Percentiles rank a stretch among this genome's conserved stretches.
phyloP scores from a whole-genome alignment of 1,140 invertebrate genomes.

The Drosophila pruinosa region DNA sequence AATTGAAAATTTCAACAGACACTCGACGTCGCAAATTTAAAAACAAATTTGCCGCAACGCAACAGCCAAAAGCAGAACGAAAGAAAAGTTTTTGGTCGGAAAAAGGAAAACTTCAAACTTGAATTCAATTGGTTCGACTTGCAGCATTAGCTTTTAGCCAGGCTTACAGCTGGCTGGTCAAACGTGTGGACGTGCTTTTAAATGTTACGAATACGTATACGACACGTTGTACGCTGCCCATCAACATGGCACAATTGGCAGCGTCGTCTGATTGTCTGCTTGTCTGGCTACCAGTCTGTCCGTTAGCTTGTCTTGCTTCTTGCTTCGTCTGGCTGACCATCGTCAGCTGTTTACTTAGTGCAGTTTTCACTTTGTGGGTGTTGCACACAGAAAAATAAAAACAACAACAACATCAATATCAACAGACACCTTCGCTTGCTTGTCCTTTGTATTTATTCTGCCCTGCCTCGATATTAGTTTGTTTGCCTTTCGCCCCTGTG shows the following conservation, averaged over 20 bases:
- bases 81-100: conserved; percentile 1
- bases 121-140: conserved; percentile 56
- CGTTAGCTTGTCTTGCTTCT: conserved; percentile 2
- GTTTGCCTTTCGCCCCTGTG: conserved; percentile 33
- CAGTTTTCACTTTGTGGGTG: conserved; percentile 56
- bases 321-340: conserved; percentile 1
- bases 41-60: conserved; percentile 77
- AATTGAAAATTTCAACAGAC: conserved; percentile 73
- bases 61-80: conserved; percentile 41
- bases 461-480: conserved; percentile 42
- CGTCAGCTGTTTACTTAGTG: conserved; percentile 59
- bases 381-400: conserved; percentile 24
- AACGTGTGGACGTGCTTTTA: conserved; percentile 71
- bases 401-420: too few relatives aligned
- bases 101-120: conserved; percentile 41
- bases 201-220: conserved; percentile 78
- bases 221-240: conserved; percentile 59
- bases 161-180: conserved; percentile 58
- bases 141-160: conserved; percentile 4
- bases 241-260: conserved; percentile 54
- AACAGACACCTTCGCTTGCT: conserved; percentile 15
- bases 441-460: conserved; percentile 47
- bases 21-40: conserved; percentile 65
- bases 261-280: conserved; percentile 7
- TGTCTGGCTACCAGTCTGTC: neutral